A percentile compares a stretch with the other conserved stretches of the same genome.
These are phyloP conservation scores for Mionectes olivaceus DNA, from an alignment of 2,797 vertebrate genomes.

Conservation along the genomic window DNA sequence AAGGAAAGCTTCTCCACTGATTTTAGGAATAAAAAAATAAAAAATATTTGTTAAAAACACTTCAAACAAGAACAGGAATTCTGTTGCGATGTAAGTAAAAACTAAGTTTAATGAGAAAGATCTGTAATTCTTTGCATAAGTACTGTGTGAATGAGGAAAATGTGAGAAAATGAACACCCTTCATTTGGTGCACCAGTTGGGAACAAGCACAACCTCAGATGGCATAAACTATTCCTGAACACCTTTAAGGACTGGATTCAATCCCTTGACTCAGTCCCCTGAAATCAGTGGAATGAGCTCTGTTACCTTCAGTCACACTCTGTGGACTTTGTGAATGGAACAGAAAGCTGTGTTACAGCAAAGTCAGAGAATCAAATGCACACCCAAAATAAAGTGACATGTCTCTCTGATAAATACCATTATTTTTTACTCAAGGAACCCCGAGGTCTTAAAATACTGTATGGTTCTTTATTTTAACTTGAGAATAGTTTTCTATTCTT, in stretches of 20 bases:
- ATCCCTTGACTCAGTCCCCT: not conserved
- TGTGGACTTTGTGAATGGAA: accelerated
- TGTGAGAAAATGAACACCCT: not conserved
- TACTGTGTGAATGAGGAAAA: not conserved
- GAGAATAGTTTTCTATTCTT: not conserved
- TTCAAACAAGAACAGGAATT: not conserved
- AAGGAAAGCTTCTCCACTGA: not conserved
- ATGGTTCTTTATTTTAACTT: not conserved
- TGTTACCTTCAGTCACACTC: not conserved
- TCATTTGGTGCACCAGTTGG: accelerated
- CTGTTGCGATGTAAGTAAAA: not conserved
- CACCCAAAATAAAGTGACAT: not conserved
- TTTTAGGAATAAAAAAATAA: not conserved
- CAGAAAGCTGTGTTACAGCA: not conserved
- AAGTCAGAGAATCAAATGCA: not conserved
- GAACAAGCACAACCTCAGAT: not conserved
- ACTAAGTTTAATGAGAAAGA: not conserved
- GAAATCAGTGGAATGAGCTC: not conserved
- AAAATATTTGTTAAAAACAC: not conserved
- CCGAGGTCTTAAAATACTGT: not conserved
- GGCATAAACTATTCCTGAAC: not conserved
- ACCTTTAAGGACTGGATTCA: not conserved
- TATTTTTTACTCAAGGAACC: not conserved
- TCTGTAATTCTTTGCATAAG: not conserved
- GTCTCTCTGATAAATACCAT: not conserved